Conservation (phyloP, 2,888 invertebrate species). For the Calliopum simillimum region DNA sequence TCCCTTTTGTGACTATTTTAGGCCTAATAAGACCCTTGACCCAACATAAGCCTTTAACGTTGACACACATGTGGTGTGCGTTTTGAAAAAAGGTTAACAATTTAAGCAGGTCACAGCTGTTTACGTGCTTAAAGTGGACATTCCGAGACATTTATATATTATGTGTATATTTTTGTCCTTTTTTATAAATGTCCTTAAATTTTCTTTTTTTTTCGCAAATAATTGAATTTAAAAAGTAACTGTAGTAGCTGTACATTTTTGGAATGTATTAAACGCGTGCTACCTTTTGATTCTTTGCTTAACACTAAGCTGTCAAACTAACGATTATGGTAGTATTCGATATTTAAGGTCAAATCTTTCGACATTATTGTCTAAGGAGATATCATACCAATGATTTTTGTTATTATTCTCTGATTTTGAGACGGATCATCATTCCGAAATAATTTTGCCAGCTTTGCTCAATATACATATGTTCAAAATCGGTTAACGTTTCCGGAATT, state of each 20-base stretch:
- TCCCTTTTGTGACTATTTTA: neutral
- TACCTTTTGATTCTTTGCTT: too few relatives aligned
- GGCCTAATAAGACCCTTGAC: slow-evolving; percentile 10
- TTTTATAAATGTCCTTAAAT: neutral
- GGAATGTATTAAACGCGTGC: neutral
- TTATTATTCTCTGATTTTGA: too few relatives aligned
- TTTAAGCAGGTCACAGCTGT: slow-evolving; percentile 14
- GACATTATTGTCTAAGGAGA: too few relatives aligned
- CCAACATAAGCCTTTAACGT: neutral
- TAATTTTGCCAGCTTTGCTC: too few relatives aligned
- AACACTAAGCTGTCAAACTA: too few relatives aligned
- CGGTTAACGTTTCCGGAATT: too few relatives aligned
- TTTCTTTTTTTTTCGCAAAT: neutral
- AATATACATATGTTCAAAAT: too few relatives aligned
- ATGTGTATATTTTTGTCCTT: neutral
- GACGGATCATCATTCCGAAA: too few relatives aligned
- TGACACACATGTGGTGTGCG: too few relatives aligned
- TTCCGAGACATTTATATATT: neutral
- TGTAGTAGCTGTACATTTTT: neutral
- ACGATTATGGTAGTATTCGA: too few relatives aligned
- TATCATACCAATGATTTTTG: too few relatives aligned
- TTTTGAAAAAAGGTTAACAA: neutral
- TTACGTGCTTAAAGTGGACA: slow-evolving; percentile 1
- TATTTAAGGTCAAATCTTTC: too few relatives aligned
- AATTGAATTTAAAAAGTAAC: slow-evolving; percentile 12